Base-by-base conservation (phyloP, 2,113 vertebrate species). In the Herpailurus yagouaroundi region DNA sequence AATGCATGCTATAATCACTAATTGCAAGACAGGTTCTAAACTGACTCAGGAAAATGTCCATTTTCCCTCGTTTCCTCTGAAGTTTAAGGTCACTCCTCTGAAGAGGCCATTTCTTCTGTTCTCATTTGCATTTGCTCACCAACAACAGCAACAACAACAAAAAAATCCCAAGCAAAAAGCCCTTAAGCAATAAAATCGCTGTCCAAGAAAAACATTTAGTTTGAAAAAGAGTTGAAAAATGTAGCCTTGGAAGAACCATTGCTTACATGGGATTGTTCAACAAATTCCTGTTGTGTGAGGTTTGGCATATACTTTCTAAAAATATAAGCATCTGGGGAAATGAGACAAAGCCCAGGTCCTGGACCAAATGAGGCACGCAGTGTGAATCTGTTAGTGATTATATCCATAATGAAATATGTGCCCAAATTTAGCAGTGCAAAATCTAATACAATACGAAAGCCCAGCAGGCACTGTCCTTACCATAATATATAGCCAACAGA, bases 401-500 rank as follows among this genome's bases (percentile, higher is more conserved):
- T 97, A 98, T 97, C 97, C 98, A 97, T 97, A 98, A 98, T 98
- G 98, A 98, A 98, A 98, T 96, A 98, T 98, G 97, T 98, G 98
- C 97, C 98, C 98, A 98, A 98, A 98, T 98, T 98, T 98, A 98
- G 98, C 98, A 98, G 96, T 94, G 95, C 91, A 97, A 98, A 98
- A 66, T 96, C 97, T 96, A 98, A 98, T 97, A 98, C 91, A 98
- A 94, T 93, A 97, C 4, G 88, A 98, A 98, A 97, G 97, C 98
- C 97, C 98, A 98, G 98, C 69, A 12, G 97, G 98, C 87, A 90
- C 13, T 88, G 92, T 91, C 97, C 99, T 99, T 99, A 99, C 99
- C 99, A 99, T 98, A 99, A 99, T 98, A 99, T 99, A 99, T 99
- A 99, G 98, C 99, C 99, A 89, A 99, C 95, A n/a, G 99, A 99